These are phyloP conservation scores for Phalacrocorax carbo DNA, from an alignment of 2,113 vertebrate genomes.

Conservation along the genomic window DNA sequence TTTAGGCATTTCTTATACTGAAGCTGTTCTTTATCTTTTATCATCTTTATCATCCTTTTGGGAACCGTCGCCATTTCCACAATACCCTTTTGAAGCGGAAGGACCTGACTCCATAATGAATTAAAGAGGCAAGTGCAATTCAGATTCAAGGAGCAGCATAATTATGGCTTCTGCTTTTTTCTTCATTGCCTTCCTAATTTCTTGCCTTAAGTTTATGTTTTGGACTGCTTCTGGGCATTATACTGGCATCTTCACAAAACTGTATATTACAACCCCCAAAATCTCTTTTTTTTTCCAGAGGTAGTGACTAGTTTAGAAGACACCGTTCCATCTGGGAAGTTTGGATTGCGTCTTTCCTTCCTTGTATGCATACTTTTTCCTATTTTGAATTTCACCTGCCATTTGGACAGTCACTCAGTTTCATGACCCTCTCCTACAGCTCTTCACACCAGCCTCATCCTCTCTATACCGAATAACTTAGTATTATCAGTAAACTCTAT, in stretches of 20 bases:
- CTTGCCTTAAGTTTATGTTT: not conserved
- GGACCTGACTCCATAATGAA: not conserved
- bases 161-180: not conserved
- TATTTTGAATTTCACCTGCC: not conserved
- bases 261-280: not conserved
- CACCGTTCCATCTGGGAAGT: not conserved
- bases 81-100: not conserved
- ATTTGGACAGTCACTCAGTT: not conserved
- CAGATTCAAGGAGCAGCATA: not conserved
- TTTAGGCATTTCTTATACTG: not conserved
- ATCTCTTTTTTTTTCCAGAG: not conserved
- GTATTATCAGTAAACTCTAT: not conserved
- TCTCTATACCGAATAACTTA: not conserved
- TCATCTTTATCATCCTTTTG: not conserved
- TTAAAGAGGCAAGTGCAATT: not conserved
- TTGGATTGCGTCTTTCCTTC: not conserved
- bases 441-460: not conserved
- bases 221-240: not conserved
- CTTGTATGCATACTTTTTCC: not conserved
- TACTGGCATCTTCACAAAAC: not conserved
- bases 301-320: not conserved
- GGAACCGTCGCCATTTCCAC: not conserved
- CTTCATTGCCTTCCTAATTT: not conserved
- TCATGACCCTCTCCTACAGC: not conserved
- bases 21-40: not conserved